Evolutionary conservation across 2,113 vertebrate genomes (phyloP).

Genomic region (Alligator sinensis): DNA sequence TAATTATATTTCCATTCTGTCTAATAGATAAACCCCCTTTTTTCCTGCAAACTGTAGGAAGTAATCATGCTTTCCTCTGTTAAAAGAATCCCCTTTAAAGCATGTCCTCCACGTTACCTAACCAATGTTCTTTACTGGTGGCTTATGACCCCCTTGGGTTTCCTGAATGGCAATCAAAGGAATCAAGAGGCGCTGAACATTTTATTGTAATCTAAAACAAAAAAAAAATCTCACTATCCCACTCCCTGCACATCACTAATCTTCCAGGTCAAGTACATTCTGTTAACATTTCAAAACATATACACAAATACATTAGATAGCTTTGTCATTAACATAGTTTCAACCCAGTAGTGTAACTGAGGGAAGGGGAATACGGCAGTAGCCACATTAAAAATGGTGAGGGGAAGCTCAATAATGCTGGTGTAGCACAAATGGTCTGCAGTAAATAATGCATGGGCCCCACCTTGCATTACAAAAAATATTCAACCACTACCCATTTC

Average conservation of each 20-base stretch:
- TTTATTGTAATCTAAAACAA: not conserved
- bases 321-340: not conserved
- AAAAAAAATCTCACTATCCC: not conserved
- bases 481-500: too few species aligned
- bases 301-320: rapidly evolving
- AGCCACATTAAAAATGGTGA: too few species aligned
- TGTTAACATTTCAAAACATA: not conserved
- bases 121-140: rapidly evolving
- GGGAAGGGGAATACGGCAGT: too few species aligned
- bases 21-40: not conserved
- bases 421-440: too few species aligned
- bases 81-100: not conserved
- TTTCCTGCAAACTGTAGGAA: not conserved
- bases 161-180: not conserved
- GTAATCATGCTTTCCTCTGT: not conserved
- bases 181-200: not conserved
- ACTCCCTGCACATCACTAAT: not conserved
- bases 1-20: not conserved
- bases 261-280: not conserved
- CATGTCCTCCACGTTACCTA: not conserved
- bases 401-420: too few species aligned
- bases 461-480: too few species aligned
- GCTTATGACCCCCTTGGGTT: not conserved
- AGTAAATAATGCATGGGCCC: too few species aligned
- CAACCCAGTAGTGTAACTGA: too few species aligned